Evolutionary conservation across 2,113 vertebrate species (phyloP), one percentile per base, ranked within the genome.

Genomic region (Cyanoderma ruficeps): DNA sequence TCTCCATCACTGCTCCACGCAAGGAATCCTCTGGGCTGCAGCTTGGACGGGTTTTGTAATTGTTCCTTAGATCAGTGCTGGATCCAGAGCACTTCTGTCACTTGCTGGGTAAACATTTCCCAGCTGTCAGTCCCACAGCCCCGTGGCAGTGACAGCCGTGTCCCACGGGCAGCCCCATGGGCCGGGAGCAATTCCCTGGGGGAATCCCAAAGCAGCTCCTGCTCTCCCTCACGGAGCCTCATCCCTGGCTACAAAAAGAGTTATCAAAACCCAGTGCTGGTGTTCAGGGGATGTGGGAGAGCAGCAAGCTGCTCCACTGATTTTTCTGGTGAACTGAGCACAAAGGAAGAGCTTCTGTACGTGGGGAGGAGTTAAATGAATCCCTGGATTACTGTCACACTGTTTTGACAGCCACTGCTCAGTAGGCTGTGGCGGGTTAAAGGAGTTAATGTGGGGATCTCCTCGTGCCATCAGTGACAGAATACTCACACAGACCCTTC

Each of bases 121-220:
- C 42, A 75, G 35, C 82, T 61, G 61, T 9, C 53, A 69, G 77
- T 18, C 11, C 25, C 74, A 33, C 11, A 64, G 50, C 23, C 13
- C n/a, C 13, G 2, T 75, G 82, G 83, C 85, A 67, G 39, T 27
- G 93, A 35, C 44, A 85, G 23, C 53, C 46, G 52, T 68, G 64
- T 83, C 42, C 95, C 81, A 82, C 70, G 61, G 64, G 25, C 79
- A 93, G 41, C 86, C 85, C 88, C 86, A 71, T 53, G 59, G 94
- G 39, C 71, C 33, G 44, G 15, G 19, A 67, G 69, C 33, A 18
- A 4, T 80, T 87, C 70, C 93, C 77, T 64, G 24, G 15, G 69
- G 91, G 80, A 85, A 49, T 78, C 21, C 55, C 80, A 89, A 46
- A 94, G 49, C 92, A 94, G 52, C 35, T 78, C 64, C 85, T 47